These are phyloP conservation scores for Oxyruncus cristatus DNA, from an alignment of 2,113 vertebrate genomes.

Conservation along the genomic window DNA sequence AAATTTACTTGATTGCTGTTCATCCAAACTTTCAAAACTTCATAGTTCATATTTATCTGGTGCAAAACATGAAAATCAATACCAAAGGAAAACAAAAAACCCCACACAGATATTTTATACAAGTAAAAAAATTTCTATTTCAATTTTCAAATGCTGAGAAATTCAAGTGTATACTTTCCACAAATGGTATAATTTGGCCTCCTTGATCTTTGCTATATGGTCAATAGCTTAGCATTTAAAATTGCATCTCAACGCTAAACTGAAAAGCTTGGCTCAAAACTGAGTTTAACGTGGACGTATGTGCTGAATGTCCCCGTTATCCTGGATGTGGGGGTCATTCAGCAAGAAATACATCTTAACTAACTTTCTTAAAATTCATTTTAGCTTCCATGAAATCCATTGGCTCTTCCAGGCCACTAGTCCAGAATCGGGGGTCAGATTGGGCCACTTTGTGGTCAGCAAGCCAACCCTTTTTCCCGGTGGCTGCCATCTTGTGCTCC, in stretches of 20 bases:
- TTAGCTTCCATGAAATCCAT: slow-evolving; percentile 70
- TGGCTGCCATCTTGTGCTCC: slow-evolving; percentile 64
- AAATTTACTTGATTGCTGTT: background rate
- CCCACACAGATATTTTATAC: background rate
- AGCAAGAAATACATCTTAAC: slow-evolving; percentile 53
- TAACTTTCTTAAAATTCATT: slow-evolving; percentile 69
- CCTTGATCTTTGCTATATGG: background rate
- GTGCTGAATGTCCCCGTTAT: slow-evolving; percentile 33
- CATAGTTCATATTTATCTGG: background rate
- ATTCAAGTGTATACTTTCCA: background rate
- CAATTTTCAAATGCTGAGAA: background rate
- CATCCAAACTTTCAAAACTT: background rate
- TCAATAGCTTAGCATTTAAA: slow-evolving; percentile 17
- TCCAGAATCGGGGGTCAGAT: slow-evolving; percentile 60
- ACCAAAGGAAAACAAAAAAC: background rate
- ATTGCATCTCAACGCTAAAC: background rate
- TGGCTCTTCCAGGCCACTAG: slow-evolving; percentile 70
- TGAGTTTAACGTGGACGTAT: background rate
- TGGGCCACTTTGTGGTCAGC: slow-evolving; percentile 64
- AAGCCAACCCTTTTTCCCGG: slow-evolving; percentile 59
- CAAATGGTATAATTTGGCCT: slow-evolving; percentile 44
- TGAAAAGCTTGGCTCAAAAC: slow-evolving; percentile 57
- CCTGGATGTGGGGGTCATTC: slow-evolving; percentile 32
- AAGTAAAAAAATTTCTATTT: background rate
- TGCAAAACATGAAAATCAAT: background rate